Conservation (phyloP, 2,888 invertebrate species). For the Watsonalla cultraria region DNA sequence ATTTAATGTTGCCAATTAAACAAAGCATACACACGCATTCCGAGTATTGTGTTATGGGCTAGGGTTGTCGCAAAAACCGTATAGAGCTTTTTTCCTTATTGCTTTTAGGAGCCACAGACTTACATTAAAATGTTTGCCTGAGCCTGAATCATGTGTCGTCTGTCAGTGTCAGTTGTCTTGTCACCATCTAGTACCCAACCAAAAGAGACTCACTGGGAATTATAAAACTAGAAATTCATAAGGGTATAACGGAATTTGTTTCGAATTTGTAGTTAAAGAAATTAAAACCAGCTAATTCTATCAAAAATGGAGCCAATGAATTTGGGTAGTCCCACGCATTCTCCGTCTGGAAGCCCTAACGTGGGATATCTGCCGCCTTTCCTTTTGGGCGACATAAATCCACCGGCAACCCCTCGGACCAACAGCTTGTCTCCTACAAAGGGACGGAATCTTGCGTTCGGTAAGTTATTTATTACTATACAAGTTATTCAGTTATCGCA, state of each 20-base stretch:
- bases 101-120: no score
- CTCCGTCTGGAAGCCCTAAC: constrained; percentile 82
- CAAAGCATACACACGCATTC: no score
- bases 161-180: no score
- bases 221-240: no score
- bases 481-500: background rate
- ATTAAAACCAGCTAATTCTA: constrained; percentile 5
- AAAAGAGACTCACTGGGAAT: no score
- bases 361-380: constrained; percentile 88
- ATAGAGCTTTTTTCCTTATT: no score
- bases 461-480: constrained; percentile 56
- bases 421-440: constrained; percentile 81
- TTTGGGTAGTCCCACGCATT: constrained; percentile 87
- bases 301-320: constrained; percentile 89
- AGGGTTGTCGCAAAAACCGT: no score
- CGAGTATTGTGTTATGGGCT: no score
- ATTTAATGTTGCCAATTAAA: constrained; percentile 33
- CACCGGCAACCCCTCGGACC: constrained; percentile 75
- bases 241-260: background rate
- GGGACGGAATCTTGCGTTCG: constrained; percentile 75
- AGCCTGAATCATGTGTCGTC: no score
- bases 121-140: no score
- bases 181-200: no score
- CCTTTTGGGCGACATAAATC: constrained; percentile 85
- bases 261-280: background rate